These are phyloP conservation scores for Psophia crepitans DNA, from an alignment of 2,113 vertebrate species.

Conservation along the genomic window DNA sequence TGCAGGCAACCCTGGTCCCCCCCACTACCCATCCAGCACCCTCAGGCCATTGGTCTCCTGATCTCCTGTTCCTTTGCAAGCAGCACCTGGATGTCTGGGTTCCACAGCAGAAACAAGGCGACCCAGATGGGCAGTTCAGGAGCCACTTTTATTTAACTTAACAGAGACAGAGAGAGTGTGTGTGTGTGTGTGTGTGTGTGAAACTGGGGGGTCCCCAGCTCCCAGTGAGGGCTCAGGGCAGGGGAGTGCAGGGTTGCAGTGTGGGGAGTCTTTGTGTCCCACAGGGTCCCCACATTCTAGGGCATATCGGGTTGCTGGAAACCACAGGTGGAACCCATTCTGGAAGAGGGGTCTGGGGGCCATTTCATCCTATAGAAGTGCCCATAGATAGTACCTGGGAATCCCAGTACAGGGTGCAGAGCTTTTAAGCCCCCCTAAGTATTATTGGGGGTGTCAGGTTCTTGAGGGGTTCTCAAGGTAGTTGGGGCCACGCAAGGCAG, in stretches of 20 bases:
- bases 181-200: no score
- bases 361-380: background rate
- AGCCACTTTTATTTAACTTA: conserved; percentile 48
- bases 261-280: background rate
- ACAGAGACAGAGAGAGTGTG: no score
- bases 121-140: background rate
- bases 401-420: background rate
- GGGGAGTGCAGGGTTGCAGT: background rate
- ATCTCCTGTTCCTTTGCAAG: background rate
- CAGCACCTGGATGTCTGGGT: background rate
- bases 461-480: background rate
- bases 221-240: background rate
- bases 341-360: background rate
- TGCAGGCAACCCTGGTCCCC: background rate
- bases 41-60: background rate
- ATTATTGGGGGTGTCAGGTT: background rate
- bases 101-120: background rate
- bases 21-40: background rate
- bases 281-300: background rate
- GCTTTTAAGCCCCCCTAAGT: background rate
- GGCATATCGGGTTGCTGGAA: background rate
- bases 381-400: background rate
- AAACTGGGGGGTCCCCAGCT: background rate
- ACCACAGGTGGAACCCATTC: background rate
- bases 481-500: conserved; percentile 5